Evolutionary conservation across 2,113 vertebrate genomes (phyloP), one percentile per base, ranked within the genome.

Genomic region (Silurus asotus): DNA sequence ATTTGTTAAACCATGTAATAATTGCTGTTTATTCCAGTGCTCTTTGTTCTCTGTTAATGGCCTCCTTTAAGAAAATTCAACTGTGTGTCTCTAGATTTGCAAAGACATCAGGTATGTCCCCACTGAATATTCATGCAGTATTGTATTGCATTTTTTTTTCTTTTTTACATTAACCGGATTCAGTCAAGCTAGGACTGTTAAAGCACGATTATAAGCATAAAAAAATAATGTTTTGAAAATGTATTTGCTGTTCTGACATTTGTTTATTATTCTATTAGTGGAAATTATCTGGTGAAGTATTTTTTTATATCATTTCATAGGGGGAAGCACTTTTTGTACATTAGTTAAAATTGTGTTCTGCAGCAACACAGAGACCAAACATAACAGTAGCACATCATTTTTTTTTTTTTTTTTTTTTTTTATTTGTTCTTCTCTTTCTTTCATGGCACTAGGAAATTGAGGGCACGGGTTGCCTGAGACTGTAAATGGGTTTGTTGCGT

Each of bases 381-480:
- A 92, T 94, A 91, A 90, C 84, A 89, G 89, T 77, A 90, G 90
- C 83, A 86, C 88, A 90, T 89, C 87, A 0, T 23, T 90, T 86
- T 91, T 90, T 90, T 88, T 89, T 90, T 93, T 92, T 74, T 84
- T 86, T 51, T 77, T 56, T 1, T 37, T 37, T 37, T 37, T 37
- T 2, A 37, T 11, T 61, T 83, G 88, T 90, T 88, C 76, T 90
- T 88, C 88, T 90, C 89, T 93, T 93, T 94, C 82, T 91, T 91
- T 94, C 88, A 85, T 88, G 91, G 90, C 94, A 92, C 89, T 92
- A 93, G 92, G 92, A 91, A 91, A 92, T 92, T 92, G 92, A 94
- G 90, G 97, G 96, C 96, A 98, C 96, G 91, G 97, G 97, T 94
- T 96, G 97, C 96, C 97, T 95, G 76, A 87, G 93, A 93, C 91